Percentiles rank a stretch among this genome's conserved stretches.
Conservation (phyloP, 1,140 invertebrate genomes). For the Formica exsecta region DNA sequence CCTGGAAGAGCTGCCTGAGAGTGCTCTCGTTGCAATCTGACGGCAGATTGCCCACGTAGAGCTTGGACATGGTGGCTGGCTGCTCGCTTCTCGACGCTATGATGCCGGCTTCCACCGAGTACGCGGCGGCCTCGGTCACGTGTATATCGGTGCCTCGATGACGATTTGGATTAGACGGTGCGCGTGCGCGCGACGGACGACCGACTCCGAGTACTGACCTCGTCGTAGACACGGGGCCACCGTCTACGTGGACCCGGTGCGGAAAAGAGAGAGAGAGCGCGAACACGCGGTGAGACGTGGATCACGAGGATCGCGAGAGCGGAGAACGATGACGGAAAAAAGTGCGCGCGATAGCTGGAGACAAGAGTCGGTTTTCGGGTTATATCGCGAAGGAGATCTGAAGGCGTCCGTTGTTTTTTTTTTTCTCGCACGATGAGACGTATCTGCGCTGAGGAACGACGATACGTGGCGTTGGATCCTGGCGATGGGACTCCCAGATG, state of each 20-base stretch:
- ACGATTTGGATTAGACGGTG: conserved; percentile 4
- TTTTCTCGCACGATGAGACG: too few relatives aligned
- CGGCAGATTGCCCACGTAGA: conserved; percentile 94
- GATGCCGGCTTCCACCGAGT: conserved; percentile 76
- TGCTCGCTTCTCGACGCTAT: conserved; percentile 75
- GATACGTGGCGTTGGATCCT: conserved; percentile 6
- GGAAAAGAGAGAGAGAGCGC: neutral
- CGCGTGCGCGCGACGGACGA: conserved; percentile 54
- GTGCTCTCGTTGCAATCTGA: conserved; percentile 91
- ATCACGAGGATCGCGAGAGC: conserved; percentile 9
- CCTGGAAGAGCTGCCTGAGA: conserved; percentile 92
- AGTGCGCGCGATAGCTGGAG: neutral
- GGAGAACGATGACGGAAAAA: neutral
- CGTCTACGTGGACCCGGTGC: conserved; percentile 30
- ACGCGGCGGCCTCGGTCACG: conserved; percentile 74
- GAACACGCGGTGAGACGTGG: neutral
- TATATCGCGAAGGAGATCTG: neutral
- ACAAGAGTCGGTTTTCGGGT: neutral
- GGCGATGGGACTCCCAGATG: neutral
- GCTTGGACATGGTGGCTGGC: conserved; percentile 90
- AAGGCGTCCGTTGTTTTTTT: conserved; percentile 28
- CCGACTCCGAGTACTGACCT: conserved; percentile 53
- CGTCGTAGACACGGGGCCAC: conserved; percentile 40
- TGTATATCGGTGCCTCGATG: conserved; percentile 54
- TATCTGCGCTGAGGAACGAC: neutral